Base-by-base conservation (phyloP, 2,113 vertebrate species). In the Tautogolabrus adspersus region DNA sequence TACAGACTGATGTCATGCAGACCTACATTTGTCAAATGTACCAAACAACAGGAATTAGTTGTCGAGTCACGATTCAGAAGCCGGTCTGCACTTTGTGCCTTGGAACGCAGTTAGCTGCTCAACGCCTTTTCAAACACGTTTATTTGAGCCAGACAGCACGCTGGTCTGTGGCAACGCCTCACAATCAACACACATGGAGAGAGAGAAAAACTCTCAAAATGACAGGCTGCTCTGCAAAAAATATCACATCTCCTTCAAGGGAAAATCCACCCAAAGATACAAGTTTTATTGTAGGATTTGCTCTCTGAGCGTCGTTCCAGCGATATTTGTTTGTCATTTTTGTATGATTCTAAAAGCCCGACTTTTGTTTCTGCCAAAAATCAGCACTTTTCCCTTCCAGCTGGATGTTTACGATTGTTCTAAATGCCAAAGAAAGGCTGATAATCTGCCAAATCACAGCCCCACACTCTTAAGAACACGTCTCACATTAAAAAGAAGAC, bases 1-100 rank as follows among this genome's bases (percentile, higher is more conserved):
- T 66, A 65, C 68, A 47, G 61, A 72, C 75, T 26, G n/a, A 49
- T 75, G 57, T 77, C 55, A 54, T 42, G 42, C 57, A 57, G 52
- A 26, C 30, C 22, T 37, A 21, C 62, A 63, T 79, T 75, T 75
- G 22, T 75, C 47, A 56, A 47, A 71, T 22, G 30, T 22, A 2
- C 44, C 60, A 54, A 38, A 46, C 49, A 44, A 21, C 49, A 56
- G 26, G 15, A 65, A 65, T 37, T 30, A 21, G 62, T 66, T 66
- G 57, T 52, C 0, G 19, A 62, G 52, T 78, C 58, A 67, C 61
- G 34, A 13, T n/a, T 55, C 54, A 64, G 74, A 56, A 55, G 52
- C 0, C 22, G 6, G 15, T 61, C 62, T 62, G 54, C 51, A 37
- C 47, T 22, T 47, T 1, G 62, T 11, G 44, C 64, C 63, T 57